Percentiles rank a stretch among this genome's conserved stretches.
phyloP scores from a whole-genome alignment of 2,888 invertebrate genomes.

The Melanophora roralis region DNA sequence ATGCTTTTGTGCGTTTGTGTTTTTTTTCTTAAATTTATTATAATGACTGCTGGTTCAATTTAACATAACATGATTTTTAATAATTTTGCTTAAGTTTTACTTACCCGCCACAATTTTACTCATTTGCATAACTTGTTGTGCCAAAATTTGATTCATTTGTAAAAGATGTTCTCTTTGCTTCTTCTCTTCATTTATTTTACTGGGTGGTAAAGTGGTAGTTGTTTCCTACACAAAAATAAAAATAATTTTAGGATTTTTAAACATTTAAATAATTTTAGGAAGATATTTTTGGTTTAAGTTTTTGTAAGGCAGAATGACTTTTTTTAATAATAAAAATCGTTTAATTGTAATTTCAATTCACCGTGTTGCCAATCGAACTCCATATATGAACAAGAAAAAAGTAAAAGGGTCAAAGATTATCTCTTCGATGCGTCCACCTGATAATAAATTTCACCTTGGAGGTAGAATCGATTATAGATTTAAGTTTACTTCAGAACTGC shows the following conservation, averaged over 20 bases:
- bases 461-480: no score
- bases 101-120: slow-evolving; percentile 97
- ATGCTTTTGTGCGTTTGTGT: slow-evolving; percentile 54
- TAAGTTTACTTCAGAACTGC: no score
- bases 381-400: no score
- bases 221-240: slow-evolving; percentile 65
- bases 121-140: slow-evolving; percentile 95
- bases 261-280: no score
- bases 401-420: no score
- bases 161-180: slow-evolving; percentile 92
- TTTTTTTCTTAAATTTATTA: slow-evolving; percentile 6
- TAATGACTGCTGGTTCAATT: slow-evolving; percentile 23
- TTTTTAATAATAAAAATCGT: no score
- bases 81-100: slow-evolving; percentile 68
- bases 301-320: no score
- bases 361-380: no score
- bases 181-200: slow-evolving; percentile 89
- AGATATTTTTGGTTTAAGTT: no score
- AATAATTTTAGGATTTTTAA: neutral
- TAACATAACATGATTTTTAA: slow-evolving; percentile 50
- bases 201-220: slow-evolving; percentile 79
- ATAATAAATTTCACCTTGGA: no score
- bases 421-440: no score
- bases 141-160: slow-evolving; percentile 93
- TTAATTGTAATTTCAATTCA: no score